A percentile compares a stretch with the other conserved stretches of the same genome.
Conservation (phyloP, 2,888 invertebrate species). For the Nemoura dubitans region DNA sequence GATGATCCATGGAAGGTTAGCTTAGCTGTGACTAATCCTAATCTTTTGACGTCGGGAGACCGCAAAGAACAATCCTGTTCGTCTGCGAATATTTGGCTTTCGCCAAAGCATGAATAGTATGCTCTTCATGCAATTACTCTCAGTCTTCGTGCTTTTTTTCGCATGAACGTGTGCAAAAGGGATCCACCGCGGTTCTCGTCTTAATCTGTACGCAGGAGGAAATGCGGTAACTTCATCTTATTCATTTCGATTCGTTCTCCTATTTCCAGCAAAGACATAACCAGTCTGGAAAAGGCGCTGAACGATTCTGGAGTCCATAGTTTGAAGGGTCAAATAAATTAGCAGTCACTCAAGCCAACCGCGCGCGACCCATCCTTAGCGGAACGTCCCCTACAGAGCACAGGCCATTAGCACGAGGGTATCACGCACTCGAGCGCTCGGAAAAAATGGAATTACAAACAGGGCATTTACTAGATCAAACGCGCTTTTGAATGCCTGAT, state of each 20-base stretch:
- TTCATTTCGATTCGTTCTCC: no score
- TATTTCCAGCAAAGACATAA: not conserved
- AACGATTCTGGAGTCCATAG: not conserved
- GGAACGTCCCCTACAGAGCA: not conserved
- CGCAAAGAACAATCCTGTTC: no score
- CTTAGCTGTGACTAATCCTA: not conserved
- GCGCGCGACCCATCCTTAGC: not conserved
- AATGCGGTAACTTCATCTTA: no score
- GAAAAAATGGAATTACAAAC: not conserved
- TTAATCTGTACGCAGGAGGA: no score
- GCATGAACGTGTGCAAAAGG: no score
- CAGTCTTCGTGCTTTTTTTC: no score
- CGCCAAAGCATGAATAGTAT: no score
- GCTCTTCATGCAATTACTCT: no score
- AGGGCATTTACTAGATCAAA: not conserved
- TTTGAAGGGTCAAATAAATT: not conserved
- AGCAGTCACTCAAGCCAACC: not conserved
- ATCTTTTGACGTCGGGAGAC: no score
- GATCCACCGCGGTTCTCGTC: no score
- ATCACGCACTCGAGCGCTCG: no score
- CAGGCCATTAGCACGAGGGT: not conserved
- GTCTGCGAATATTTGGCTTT: no score
- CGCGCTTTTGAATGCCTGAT: not conserved
- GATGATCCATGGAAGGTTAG: not conserved
- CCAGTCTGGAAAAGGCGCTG: not conserved